phyloP scores from a whole-genome alignment of 2,113 vertebrate genomes.

The Polypterus bichir region DNA sequence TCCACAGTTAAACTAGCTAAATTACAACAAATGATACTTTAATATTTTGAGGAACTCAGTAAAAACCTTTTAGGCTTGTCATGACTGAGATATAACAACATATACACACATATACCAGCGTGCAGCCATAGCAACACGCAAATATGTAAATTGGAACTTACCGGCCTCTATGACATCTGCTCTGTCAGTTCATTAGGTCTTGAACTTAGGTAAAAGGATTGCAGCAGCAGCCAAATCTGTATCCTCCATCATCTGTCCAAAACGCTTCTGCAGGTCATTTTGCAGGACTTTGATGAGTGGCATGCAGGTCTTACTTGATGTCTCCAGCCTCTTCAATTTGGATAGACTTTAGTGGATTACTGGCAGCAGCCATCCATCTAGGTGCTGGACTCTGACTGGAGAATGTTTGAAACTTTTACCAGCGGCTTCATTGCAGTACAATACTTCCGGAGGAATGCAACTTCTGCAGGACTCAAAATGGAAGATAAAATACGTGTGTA shows the following conservation, averaged over 20 bases:
- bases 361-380: conserved; percentile 11
- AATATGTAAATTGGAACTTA: background rate
- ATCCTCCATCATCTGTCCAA: conserved; percentile 14
- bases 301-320: conserved; percentile 1
- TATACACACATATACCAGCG: conserved; percentile 1
- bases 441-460: conserved; percentile 6
- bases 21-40: conserved; percentile 4
- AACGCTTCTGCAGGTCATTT: conserved; percentile 11
- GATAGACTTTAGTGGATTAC: conserved; percentile 9
- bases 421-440: conserved; percentile 9
- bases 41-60: conserved; percentile 1
- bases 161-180: conserved; percentile 3
- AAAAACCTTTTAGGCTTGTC: conserved; percentile 1
- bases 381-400: conserved; percentile 12
- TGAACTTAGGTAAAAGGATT: conserved; percentile 4
- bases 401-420: conserved; percentile 10
- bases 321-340: conserved; percentile 12
- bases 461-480: conserved; percentile 15
- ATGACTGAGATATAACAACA: conserved; percentile 1
- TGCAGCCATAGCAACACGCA: background rate
- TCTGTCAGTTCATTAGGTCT: conserved; percentile 6
- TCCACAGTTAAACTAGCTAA: background rate
- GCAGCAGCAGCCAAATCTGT: background rate
- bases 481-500: no score
- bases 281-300: conserved; percentile 7